A percentile compares a stretch with the other conserved stretches of the same genome.
phyloP scores from a whole-genome alignment of 2,113 vertebrate species.

The Cyanoliseus patagonus region DNA sequence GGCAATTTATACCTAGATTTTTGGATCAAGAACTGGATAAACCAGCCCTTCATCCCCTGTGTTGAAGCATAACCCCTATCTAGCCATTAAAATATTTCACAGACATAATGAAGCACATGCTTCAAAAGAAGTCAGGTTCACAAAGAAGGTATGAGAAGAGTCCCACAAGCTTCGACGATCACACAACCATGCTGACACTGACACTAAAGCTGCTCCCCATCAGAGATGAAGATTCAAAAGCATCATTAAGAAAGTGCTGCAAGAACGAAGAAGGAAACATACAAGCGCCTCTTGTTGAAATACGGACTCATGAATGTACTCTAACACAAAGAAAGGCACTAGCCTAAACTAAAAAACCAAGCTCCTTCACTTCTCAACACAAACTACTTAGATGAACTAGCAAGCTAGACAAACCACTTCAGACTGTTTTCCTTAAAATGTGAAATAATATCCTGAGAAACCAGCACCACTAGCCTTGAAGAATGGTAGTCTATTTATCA shows the following conservation, averaged over 20 bases:
- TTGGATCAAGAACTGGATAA: background rate
- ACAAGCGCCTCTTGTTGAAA: background rate
- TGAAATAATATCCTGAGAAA: background rate
- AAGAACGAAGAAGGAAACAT: background rate
- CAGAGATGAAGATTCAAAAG: background rate
- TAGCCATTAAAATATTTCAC: background rate
- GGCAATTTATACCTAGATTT: background rate
- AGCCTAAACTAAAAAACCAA: background rate
- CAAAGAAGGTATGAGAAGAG: background rate
- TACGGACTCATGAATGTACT: background rate
- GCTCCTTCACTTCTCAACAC: background rate
- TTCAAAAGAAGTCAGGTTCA: background rate
- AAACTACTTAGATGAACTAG: background rate
- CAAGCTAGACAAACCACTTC: background rate
- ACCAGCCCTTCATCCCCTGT: background rate
- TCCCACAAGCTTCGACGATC: background rate
- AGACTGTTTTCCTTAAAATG: background rate
- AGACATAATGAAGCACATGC: background rate
- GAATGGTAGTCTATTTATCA: background rate
- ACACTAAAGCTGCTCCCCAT: background rate
- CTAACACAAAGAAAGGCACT: background rate
- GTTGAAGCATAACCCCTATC: background rate
- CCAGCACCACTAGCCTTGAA: background rate
- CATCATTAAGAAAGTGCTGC: background rate
- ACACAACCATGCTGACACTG: background rate